phyloP scores from a whole-genome alignment of 2,888 invertebrate genomes.

The Sthenelais limicola region DNA sequence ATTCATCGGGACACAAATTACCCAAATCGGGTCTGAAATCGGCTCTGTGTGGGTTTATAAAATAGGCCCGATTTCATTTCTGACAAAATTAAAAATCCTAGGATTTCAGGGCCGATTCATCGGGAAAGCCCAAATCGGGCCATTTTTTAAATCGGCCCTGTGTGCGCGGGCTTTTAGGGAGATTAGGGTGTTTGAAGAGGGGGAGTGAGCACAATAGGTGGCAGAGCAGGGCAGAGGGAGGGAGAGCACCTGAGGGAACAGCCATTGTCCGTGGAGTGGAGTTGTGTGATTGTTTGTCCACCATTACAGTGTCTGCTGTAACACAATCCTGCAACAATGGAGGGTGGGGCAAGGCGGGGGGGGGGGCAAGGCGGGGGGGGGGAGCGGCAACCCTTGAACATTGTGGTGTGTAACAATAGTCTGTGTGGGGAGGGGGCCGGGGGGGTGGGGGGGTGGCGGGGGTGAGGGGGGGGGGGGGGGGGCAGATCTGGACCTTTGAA shows the following conservation, averaged over 20 bases:
- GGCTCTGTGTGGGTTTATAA: too few species aligned
- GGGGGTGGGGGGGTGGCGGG: background rate
- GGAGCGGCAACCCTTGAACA: background rate
- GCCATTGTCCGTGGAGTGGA: slow-evolving; percentile 14
- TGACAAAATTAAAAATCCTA: too few species aligned
- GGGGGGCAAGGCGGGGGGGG: background rate
- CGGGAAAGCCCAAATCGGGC: too few species aligned
- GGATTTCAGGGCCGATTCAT: too few species aligned
- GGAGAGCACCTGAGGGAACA: background rate
- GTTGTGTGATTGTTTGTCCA: background rate
- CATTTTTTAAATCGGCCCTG: too few species aligned
- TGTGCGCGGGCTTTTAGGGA: background rate
- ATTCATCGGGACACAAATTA: too few species aligned
- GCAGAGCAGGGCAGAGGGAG: background rate
- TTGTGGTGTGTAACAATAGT: slow-evolving; percentile 7
- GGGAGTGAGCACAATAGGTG: background rate
- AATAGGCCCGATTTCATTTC: too few species aligned
- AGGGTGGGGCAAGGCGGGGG: background rate
- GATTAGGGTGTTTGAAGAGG: background rate
- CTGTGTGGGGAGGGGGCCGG: background rate
- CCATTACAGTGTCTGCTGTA: background rate
- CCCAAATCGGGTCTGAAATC: too few species aligned
- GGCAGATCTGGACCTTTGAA: too few species aligned
- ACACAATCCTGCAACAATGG: background rate
- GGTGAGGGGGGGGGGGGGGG: background rate